Conservation (phyloP, 2,888 invertebrate genomes). For the Troides oblongomaculatus region DNA sequence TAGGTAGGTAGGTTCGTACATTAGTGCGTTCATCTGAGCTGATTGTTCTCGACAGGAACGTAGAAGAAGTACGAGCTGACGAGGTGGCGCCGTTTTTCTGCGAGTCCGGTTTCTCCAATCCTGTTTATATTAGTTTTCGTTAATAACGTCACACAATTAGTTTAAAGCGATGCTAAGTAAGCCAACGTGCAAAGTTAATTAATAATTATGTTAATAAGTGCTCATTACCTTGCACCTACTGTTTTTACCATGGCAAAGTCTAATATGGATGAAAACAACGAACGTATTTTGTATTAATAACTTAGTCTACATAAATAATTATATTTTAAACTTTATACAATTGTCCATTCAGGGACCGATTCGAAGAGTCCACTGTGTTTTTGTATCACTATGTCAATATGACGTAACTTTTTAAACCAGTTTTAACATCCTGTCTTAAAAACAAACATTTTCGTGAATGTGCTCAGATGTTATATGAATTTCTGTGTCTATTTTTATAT, state of each 20-base stretch:
- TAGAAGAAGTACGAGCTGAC: conserved; percentile 66
- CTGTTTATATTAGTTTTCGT: conserved; percentile 65
- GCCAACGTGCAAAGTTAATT: conserved; percentile 27
- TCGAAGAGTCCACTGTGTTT: no score
- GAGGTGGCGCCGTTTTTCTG: conserved; percentile 65
- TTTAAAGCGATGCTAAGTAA: conserved; percentile 24
- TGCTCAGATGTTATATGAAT: background rate
- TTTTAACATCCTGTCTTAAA: background rate
- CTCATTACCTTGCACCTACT: background rate
- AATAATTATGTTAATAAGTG: conserved; percentile 18
- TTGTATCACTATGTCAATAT: no score
- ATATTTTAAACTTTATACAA: background rate
- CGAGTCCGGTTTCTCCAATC: conserved; percentile 65
- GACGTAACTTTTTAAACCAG: background rate
- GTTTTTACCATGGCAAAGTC: conserved; percentile 6
- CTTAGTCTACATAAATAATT: background rate
- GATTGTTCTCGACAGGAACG: conserved; percentile 69
- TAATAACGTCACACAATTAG: conserved; percentile 39
- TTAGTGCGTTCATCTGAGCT: conserved; percentile 66
- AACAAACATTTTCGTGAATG: background rate
- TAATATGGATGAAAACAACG: background rate
- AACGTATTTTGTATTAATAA: background rate
- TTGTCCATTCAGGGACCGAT: background rate
- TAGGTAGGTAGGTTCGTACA: conserved; percentile 54
- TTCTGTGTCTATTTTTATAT: background rate